phyloP scores from a whole-genome alignment of 2,113 vertebrate species.

The Microcebus tavaratra region DNA sequence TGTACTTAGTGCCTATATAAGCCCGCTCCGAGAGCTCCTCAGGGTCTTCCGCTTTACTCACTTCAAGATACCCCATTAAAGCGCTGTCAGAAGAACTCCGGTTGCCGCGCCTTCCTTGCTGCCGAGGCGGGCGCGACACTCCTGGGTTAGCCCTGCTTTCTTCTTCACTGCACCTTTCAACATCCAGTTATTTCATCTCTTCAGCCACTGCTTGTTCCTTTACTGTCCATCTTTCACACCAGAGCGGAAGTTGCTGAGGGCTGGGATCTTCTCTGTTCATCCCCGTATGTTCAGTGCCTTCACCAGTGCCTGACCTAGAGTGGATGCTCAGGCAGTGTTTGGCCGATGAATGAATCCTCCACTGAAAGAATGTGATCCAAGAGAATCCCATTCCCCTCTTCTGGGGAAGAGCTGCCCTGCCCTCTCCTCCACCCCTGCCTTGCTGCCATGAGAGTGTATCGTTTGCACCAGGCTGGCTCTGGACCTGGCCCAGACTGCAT shows the following conservation, averaged over 20 bases:
- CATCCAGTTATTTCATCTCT: neutral
- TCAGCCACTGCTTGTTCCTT: too few relatives aligned
- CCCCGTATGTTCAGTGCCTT: too few relatives aligned
- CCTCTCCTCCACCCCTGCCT: fast-evolving
- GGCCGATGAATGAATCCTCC: neutral
- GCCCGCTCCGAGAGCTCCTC: too few relatives aligned
- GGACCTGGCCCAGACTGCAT: neutral
- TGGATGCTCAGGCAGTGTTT: neutral
- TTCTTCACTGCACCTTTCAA: neutral
- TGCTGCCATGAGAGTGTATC: neutral
- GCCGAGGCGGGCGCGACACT: too few relatives aligned
- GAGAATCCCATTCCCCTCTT: neutral
- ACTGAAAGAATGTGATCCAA: neutral
- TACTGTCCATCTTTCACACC: neutral
- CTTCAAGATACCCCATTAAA: too few relatives aligned
- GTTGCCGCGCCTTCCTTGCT: too few relatives aligned
- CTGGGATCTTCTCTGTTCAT: too few relatives aligned
- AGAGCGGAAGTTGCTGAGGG: too few relatives aligned
- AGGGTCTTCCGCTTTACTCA: too few relatives aligned
- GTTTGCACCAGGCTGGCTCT: neutral
- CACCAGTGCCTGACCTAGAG: neutral
- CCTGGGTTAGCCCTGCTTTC: fast-evolving
- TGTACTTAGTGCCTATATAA: too few relatives aligned
- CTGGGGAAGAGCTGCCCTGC: fast-evolving
- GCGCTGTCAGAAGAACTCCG: too few relatives aligned